Base-by-base conservation (phyloP, 2,113 vertebrate genomes). In the Peucedramus taeniatus region DNA sequence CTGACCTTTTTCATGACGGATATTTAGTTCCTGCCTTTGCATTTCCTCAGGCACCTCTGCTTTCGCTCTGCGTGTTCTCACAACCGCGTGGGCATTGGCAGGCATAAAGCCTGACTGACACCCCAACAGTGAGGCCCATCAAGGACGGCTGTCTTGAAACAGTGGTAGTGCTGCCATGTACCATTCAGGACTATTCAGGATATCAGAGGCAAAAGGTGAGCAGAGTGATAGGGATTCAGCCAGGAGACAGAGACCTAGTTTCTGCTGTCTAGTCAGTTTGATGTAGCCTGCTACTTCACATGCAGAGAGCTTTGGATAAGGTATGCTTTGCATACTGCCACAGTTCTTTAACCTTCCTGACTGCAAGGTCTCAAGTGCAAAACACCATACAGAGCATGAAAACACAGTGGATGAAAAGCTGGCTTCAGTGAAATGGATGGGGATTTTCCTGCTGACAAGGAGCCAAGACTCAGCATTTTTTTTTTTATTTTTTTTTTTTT, bases 81-180 rank as follows among this genome's bases (percentile, higher is more conserved):
- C 17, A 15, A 76, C 33, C 1, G 2, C 0, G 0, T 26, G n/a
- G 69, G 31, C 44, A 49, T 1, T 47, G 14, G 26, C 0, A 3
- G 35, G 44, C 35, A 37, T 14, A 42, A 74, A 78, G 42, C 39
- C 30, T 5, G 4, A n/a, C 39, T 47, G 33, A 23, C 56, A 81
- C 22, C 37, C 39, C 7, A 3, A 47, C 31, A 60, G 24, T 10
- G 26, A 61, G 28, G 44, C 18, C 31, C 47, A 39, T 28, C 3
- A 7, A 51, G 19, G 10, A 85, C 0, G 0, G 33, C 35, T 75
- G 13, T 50, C 21, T 72, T 60, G 53, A 64, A 89, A 51, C 24
- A 85, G 65, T 0, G 0, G 51, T 65, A 87, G 24, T 26, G 44
- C 60, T 71, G 39, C 51, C 2, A 2, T 5, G 3, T 79, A 13